Base-by-base conservation (phyloP, 1,140 invertebrate genomes). In the Fopius arisanus region DNA sequence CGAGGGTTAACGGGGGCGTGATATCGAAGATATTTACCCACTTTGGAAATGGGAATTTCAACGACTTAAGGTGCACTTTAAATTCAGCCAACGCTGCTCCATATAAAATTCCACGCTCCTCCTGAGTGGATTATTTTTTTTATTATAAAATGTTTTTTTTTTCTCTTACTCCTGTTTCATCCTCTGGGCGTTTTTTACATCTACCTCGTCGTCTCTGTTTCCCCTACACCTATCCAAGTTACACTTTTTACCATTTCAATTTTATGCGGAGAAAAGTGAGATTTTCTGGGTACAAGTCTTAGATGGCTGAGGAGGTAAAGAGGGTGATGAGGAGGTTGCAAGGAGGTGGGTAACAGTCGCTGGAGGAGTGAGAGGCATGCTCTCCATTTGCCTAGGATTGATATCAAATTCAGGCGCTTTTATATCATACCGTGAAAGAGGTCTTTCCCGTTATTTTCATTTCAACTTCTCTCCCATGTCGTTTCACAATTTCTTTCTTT, bases 21-120 rank as follows among this genome's bases (percentile, higher is more conserved):
- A 59, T 59, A 59, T 59, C 54, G 54, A 59, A 21, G 54, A 28
- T 59, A 59, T 59, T 59, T 59, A 59, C 54, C 54, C 54, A 59
- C 54, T 59, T 59, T 59, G 54, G 54, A 59, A 59, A 59, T 59
- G 54, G 54, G 54, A 59, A 59, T 59, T 28, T 59, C 54, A 28
- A 59, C 54, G 54, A 59, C 54, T 59, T 59, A 59, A 59, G 54
- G 54, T 26, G 54, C 54, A 59, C 54, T 59, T 59, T 59, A 59
- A 59, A 59, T 59, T 59, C 54, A 59, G 54, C 54, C 21, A 26
- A 59, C 54, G 54, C 26, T 59, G 54, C 54, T 19, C 19, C 23
- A 26, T 59, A 59, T 59, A 59, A 59, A 59, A 59, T 26, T 59
- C 54, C 23, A 23, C 54, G 5, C 54, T 59, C 23, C 19, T 19